Evolutionary conservation across 2,888 invertebrate species (phyloP).

Genomic region (Ptychoptera albimana): DNA sequence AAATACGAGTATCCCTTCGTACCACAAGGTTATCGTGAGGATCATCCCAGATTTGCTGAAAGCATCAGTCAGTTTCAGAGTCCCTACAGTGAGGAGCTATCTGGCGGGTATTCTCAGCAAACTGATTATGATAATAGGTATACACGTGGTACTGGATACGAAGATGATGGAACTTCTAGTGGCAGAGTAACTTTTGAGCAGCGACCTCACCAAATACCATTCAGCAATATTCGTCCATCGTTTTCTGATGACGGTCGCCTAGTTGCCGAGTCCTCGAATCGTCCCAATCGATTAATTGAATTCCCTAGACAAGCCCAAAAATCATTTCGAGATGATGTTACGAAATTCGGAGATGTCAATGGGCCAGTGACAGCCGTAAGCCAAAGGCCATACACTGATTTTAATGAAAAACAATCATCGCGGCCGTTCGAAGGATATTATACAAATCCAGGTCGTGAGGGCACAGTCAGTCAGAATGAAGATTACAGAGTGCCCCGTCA

Average conservation of each 20-base stretch:
- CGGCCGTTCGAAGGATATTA: constrained; percentile 21
- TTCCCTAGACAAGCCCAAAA: constrained; percentile 23
- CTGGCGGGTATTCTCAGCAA: constrained; percentile 7
- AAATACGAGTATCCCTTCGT: constrained; percentile 26
- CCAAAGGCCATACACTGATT: constrained; percentile 6
- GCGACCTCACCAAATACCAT: constrained; percentile 14
- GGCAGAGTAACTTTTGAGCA: constrained; percentile 21
- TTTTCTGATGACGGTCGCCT: background rate
- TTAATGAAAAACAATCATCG: constrained; percentile 6
- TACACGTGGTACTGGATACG: constrained; percentile 13
- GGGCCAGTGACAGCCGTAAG: constrained; percentile 29
- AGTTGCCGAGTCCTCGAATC: background rate
- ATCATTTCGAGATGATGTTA: constrained; percentile 28
- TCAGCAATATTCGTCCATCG: constrained; percentile 13
- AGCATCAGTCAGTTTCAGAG: constrained; percentile 15
- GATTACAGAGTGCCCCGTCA: constrained; percentile 16
- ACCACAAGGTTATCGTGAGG: constrained; percentile 29
- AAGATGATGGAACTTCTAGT: background rate
- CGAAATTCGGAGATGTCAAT: constrained; percentile 30
- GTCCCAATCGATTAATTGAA: constrained; percentile 15
- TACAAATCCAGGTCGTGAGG: constrained; percentile 13
- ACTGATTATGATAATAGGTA: constrained; percentile 18
- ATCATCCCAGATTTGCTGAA: constrained; percentile 24
- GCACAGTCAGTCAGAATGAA: constrained; percentile 14
- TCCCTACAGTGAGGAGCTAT: constrained; percentile 23